A percentile compares a stretch with the other conserved stretches of the same genome.
Conservation (phyloP, 2,888 invertebrate species). For the Octodonta nipae region DNA sequence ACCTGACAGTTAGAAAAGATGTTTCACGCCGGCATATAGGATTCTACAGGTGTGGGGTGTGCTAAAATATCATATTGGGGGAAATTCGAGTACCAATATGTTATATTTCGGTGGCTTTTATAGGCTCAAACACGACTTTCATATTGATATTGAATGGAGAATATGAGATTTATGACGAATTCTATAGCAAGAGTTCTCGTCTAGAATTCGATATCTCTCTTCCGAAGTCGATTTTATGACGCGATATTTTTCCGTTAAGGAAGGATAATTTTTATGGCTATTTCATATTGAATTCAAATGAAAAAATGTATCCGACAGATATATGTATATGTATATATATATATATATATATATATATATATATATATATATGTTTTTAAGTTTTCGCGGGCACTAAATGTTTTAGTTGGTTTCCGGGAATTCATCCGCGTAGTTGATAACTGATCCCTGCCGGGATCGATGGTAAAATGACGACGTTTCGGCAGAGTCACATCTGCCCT, state of each 20-base stretch:
- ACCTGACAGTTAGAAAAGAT: too few relatives aligned
- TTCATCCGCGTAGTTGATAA: too few relatives aligned
- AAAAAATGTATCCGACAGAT: too few relatives aligned
- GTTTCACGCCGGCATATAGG: constrained; percentile 21
- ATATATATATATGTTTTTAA: too few relatives aligned
- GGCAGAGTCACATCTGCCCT: too few relatives aligned
- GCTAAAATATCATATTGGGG: constrained; percentile 34
- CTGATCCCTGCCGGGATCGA: too few relatives aligned
- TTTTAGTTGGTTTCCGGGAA: too few relatives aligned
- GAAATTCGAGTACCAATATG: constrained; percentile 30
- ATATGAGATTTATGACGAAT: constrained; percentile 24
- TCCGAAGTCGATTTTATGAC: constrained; percentile 1
- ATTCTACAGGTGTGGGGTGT: constrained; percentile 33
- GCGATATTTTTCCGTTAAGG: not conserved
- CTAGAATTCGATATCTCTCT: constrained; percentile 3
- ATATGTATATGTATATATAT: too few relatives aligned
- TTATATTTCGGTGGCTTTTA: constrained; percentile 30
- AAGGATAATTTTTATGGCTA: constrained; percentile 1
- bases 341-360: too few relatives aligned
- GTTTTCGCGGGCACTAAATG: too few relatives aligned
- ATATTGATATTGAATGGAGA: constrained; percentile 29
- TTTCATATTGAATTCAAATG: too few relatives aligned
- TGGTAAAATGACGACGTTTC: too few relatives aligned
- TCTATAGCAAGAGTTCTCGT: constrained; percentile 3
- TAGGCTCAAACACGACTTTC: constrained; percentile 29